Evolutionary conservation across 2,113 vertebrate genomes (phyloP).

Genomic region (Taxidea taxus): DNA sequence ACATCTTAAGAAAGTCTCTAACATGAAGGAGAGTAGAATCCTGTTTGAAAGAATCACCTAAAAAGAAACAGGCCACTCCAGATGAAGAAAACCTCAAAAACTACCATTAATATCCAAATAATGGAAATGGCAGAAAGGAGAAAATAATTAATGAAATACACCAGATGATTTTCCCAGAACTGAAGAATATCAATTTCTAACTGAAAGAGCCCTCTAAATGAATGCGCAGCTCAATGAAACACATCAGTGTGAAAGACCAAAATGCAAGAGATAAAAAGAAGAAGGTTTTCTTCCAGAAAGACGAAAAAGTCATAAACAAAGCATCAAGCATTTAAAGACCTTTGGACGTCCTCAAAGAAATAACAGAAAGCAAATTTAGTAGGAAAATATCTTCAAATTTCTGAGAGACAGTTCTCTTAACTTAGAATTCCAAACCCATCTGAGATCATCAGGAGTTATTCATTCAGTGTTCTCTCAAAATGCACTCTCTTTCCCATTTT

Average conservation of each 20-base stretch:
- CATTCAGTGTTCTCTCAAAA: not conserved
- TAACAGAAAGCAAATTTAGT: not conserved
- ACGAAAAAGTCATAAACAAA: not conserved
- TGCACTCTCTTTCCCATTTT: not conserved
- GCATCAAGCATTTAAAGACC: not conserved
- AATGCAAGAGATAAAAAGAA: not conserved
- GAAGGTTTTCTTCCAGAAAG: not conserved
- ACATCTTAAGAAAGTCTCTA: not conserved
- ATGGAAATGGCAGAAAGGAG: not conserved
- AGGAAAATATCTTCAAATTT: not conserved
- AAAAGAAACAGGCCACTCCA: not conserved
- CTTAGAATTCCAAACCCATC: not conserved
- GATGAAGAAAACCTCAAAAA: not conserved
- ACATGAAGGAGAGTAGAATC: not conserved
- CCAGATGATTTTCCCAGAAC: not conserved
- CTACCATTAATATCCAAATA: not conserved
- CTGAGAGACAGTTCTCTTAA: not conserved
- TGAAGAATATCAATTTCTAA: not conserved
- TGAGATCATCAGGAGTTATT: not conserved
- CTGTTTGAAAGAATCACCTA: not conserved
- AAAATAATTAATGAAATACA: not conserved
- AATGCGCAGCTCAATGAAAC: not conserved
- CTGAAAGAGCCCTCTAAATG: not conserved
- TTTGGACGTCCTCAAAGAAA: not conserved
- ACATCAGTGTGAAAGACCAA: not conserved